Percentiles rank a stretch among this genome's conserved stretches.
These are phyloP conservation scores for Phaethornis superciliosus DNA, from an alignment of 2,113 vertebrate species.

Conservation along the genomic window DNA sequence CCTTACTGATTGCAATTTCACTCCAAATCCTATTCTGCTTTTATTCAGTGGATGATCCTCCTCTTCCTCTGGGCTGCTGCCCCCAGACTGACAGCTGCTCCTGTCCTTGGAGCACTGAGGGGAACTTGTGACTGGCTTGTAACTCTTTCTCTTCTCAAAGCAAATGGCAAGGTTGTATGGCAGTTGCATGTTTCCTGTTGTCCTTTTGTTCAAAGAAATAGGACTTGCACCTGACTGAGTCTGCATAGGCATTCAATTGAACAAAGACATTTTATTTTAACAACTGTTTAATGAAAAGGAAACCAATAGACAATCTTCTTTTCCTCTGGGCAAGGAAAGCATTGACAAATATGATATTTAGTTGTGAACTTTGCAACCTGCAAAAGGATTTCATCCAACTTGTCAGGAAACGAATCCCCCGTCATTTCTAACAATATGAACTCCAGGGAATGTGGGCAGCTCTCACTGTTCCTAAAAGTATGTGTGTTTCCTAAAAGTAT, in stretches of 20 bases:
- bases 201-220: slow-evolving; percentile 43
- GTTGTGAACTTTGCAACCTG: background rate
- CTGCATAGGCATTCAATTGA: slow-evolving; percentile 18
- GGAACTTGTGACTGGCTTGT: background rate
- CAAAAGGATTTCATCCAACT: background rate
- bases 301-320: slow-evolving; percentile 40
- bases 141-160: slow-evolving; percentile 30
- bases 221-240: slow-evolving; percentile 17
- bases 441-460: background rate
- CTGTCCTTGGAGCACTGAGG: slow-evolving; percentile 43
- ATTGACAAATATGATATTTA: slow-evolving; percentile 46
- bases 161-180: background rate
- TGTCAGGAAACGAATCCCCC: background rate
- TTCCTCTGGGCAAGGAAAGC: background rate
- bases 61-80: slow-evolving; percentile 28
- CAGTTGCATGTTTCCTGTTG: slow-evolving; percentile 32
- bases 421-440: background rate
- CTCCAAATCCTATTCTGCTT: background rate
- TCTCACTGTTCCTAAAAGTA: background rate
- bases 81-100: slow-evolving; percentile 44
- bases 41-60: background rate
- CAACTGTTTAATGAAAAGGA: slow-evolving; percentile 30
- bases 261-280: slow-evolving; percentile 50
- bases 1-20: background rate
- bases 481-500: background rate